Evolutionary conservation across 2,113 vertebrate genomes (phyloP).

Genomic region (Lophius piscatorius): DNA sequence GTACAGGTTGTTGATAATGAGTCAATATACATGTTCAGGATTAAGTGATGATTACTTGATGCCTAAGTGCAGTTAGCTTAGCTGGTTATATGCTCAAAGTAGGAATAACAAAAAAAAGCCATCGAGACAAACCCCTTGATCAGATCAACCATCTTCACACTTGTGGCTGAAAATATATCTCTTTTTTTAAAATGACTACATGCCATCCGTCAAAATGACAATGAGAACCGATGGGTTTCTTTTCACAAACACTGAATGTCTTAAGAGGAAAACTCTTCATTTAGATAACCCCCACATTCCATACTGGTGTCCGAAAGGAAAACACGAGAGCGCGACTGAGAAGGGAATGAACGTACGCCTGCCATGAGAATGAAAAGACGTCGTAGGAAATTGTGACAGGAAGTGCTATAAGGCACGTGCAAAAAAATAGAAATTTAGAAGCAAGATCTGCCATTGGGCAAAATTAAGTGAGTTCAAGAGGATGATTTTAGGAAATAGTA

Average conservation of each 20-base stretch:
- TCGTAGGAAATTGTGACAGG: neutral
- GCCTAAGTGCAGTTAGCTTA: slow-evolving; percentile 57
- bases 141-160: slow-evolving; percentile 25
- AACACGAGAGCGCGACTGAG: neutral
- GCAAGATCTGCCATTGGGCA: neutral
- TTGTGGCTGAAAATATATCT: slow-evolving; percentile 45
- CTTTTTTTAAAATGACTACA: slow-evolving; percentile 1
- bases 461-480: slow-evolving; percentile 15
- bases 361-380: slow-evolving; percentile 8
- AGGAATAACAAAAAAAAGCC: slow-evolving; percentile 22
- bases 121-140: slow-evolving; percentile 26
- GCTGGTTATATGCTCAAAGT: slow-evolving; percentile 48
- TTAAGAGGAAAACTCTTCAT: neutral
- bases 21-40: slow-evolving; percentile 71
- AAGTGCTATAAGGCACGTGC: slow-evolving; percentile 48
- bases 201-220: slow-evolving; percentile 74
- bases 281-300: neutral
- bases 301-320: neutral
- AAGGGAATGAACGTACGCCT: slow-evolving; percentile 26
- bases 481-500: too few species aligned
- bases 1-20: slow-evolving; percentile 75
- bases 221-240: slow-evolving; percentile 57
- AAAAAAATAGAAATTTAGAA: slow-evolving; percentile 13
- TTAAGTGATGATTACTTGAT: slow-evolving; percentile 62
- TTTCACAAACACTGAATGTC: neutral